Conservation (phyloP, 2,888 invertebrate species). For the Parnassius apollo region DNA sequence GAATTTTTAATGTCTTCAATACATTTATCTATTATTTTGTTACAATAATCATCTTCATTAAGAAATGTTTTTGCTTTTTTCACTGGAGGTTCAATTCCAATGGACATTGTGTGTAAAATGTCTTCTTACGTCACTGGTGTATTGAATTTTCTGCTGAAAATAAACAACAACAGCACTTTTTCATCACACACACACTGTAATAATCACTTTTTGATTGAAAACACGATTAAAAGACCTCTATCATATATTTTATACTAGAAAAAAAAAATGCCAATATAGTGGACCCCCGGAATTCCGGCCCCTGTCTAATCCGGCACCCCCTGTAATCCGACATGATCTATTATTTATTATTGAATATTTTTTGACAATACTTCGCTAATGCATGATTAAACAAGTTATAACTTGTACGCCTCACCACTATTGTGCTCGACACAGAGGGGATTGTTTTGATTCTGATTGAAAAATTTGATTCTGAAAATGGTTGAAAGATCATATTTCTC, state of each 20-base stretch:
- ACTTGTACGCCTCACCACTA: no score
- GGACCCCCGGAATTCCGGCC: no score
- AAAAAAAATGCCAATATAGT: neutral
- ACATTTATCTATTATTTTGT: slow-evolving; percentile 43
- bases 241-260: slow-evolving; percentile 7
- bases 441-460: no score
- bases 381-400: no score
- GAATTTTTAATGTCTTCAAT: slow-evolving; percentile 44
- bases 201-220: slow-evolving; percentile 28
- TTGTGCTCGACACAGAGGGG: no score
- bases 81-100: slow-evolving; percentile 44
- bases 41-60: slow-evolving; percentile 12
- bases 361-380: no score
- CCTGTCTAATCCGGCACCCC: no score
- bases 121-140: slow-evolving; percentile 28
- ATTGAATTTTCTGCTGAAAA: slow-evolving; percentile 53
- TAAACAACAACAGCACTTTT: slow-evolving; percentile 61
- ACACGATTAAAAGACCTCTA: slow-evolving; percentile 1
- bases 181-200: slow-evolving; percentile 51
- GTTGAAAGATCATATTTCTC: no score
- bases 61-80: slow-evolving; percentile 48
- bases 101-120: slow-evolving; percentile 15
- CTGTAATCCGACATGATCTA: no score
- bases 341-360: no score
- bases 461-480: no score